Conservation (phyloP, 2,113 vertebrate genomes). For the Sprattus sprattus region DNA sequence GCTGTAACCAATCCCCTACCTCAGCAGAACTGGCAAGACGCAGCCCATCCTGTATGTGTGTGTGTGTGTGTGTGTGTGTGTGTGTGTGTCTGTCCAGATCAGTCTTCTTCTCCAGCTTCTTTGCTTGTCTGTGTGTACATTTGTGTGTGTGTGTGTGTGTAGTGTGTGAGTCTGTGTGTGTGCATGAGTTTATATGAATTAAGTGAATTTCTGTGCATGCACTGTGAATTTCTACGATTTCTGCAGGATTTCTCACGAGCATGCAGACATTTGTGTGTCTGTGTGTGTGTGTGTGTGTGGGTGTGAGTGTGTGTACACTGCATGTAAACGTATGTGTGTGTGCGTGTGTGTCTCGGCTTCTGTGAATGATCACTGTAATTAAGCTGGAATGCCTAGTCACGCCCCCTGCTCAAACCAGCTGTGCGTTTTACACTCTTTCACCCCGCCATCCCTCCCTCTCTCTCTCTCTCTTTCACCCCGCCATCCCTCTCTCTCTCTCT, state of each 20-base stretch:
- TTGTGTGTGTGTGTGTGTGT: not conserved
- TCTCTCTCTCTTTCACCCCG: not conserved
- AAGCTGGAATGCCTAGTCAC: not conserved
- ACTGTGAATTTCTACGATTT: not conserved
- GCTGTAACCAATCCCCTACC: not conserved
- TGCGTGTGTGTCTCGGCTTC: not conserved
- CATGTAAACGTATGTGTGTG: not conserved
- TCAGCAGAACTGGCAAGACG: not conserved
- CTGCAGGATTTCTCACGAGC: not conserved
- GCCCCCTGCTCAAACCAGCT: not conserved
- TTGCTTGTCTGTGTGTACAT: not conserved
- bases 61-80: not conserved
- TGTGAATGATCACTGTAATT: conserved; percentile 31
- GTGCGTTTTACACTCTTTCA: not conserved
- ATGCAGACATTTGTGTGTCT: not conserved
- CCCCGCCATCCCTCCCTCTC: not conserved
- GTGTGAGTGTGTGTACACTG: not conserved
- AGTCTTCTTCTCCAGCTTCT: not conserved
- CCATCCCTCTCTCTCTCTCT: not conserved
- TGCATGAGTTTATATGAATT: not conserved
- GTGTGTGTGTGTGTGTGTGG: conserved; percentile 5
- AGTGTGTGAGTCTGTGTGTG: not conserved
- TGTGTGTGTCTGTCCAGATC: not conserved
- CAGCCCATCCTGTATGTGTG: not conserved
- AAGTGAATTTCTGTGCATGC: not conserved